Percentiles rank a stretch among this genome's conserved stretches.
Conservation (phyloP, 2,797 vertebrate genomes). For the Champsocephalus esox region DNA sequence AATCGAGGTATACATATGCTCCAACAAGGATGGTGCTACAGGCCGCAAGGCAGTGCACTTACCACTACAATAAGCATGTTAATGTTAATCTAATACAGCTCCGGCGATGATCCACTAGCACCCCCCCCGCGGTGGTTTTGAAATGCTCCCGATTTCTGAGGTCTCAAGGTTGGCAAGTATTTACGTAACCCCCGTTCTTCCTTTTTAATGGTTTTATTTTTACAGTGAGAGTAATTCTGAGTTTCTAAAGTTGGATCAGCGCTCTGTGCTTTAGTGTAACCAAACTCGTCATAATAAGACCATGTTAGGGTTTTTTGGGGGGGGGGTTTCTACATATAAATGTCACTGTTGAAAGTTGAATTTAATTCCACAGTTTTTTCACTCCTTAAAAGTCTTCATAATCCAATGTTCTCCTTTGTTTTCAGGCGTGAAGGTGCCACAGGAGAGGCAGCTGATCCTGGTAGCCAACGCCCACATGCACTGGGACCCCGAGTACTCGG, state of each 20-base stretch:
- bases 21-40: too few relatives aligned
- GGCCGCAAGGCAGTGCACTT: too few relatives aligned
- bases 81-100: too few relatives aligned
- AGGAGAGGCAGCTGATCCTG: conserved; percentile 93
- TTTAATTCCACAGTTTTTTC: not conserved
- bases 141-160: too few relatives aligned
- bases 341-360: not conserved
- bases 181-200: not conserved
- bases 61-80: too few relatives aligned
- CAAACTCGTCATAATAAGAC: not conserved
- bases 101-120: too few relatives aligned
- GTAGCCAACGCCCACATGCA: conserved; percentile 99
- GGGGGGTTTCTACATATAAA: rapidly evolving
- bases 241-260: conserved; percentile 22
- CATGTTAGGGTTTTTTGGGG: not conserved
- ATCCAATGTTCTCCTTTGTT: not conserved
- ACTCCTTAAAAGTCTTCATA: too few relatives aligned
- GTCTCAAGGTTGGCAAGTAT: too few relatives aligned
- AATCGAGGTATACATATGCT: too few relatives aligned
- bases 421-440: conserved; percentile 89
- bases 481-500: conserved; percentile 98
- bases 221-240: not conserved
- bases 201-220: not conserved
- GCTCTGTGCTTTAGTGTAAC: not conserved
- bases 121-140: too few relatives aligned